phyloP scores from a whole-genome alignment of 1,140 invertebrate species.

The Vanessa atalanta region DNA sequence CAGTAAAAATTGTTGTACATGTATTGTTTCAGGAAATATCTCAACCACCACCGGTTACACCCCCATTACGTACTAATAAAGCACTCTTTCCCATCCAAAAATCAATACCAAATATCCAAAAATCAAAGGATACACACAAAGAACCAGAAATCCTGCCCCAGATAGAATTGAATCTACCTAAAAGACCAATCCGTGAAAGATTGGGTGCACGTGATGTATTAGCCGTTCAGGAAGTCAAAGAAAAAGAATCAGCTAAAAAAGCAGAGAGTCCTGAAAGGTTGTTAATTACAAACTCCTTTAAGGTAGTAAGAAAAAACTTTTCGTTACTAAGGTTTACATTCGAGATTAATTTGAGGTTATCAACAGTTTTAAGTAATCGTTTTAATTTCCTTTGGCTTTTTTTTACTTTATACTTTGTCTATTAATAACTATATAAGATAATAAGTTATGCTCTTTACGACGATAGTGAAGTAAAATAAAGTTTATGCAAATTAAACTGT shows the following conservation, averaged over 20 bases:
- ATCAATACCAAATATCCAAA: conserved; percentile 31
- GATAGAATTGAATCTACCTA: conserved; percentile 78
- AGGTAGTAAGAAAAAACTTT: conserved; percentile 61
- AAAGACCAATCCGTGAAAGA: conserved; percentile 74
- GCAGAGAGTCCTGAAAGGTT: conserved; percentile 71
- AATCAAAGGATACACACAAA: conserved; percentile 38
- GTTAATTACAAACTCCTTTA: conserved; percentile 65
- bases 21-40: conserved; percentile 64
- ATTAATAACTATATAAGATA: neutral
- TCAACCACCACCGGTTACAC: conserved; percentile 57
- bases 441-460: too few relatives aligned
- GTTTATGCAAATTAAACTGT: too few relatives aligned
- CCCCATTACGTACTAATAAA: conserved; percentile 44
- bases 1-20: neutral
- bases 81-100: conserved; percentile 25
- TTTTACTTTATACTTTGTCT: neutral
- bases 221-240: conserved; percentile 46
- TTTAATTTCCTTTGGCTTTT: neutral
- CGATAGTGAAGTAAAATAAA: too few relatives aligned
- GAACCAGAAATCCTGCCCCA: conserved; percentile 65
- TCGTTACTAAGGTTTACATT: conserved; percentile 15
- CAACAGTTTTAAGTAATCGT: neutral
- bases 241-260: conserved; percentile 43
- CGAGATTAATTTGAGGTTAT: neutral
- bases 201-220: conserved; percentile 55